Evolutionary conservation across 2,888 invertebrate genomes (phyloP).

Genomic region (Vanessa cardui): DNA sequence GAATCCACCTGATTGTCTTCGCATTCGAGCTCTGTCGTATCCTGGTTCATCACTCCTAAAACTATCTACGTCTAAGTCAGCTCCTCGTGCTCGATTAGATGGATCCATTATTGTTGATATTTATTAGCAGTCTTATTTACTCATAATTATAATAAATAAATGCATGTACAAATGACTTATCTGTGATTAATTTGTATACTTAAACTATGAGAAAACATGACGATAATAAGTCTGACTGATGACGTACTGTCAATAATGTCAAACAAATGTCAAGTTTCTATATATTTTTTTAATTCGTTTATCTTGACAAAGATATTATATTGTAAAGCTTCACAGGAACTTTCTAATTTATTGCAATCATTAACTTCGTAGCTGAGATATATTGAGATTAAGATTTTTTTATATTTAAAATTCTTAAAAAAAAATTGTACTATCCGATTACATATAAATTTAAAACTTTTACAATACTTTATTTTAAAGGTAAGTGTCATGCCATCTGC

Average conservation of each 20-base stretch:
- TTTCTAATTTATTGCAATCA: too few species aligned
- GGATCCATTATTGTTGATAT: constrained; percentile 62
- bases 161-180: not conserved
- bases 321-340: too few species aligned
- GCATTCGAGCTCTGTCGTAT: constrained; percentile 78
- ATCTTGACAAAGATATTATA: too few species aligned
- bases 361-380: too few species aligned
- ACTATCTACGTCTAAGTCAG: constrained; percentile 71
- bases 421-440: too few species aligned
- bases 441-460: too few species aligned
- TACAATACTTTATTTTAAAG: too few species aligned
- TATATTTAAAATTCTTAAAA: too few species aligned
- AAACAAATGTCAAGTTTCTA: not conserved
- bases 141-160: constrained; percentile 36
- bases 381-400: too few species aligned
- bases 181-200: not conserved
- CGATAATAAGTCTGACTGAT: not conserved
- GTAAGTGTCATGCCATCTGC: too few species aligned
- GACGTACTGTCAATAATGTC: constrained; percentile 2
- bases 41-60: constrained; percentile 73
- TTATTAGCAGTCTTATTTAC: constrained; percentile 22
- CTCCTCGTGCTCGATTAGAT: constrained; percentile 62
- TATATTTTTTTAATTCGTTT: not conserved
- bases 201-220: constrained; percentile 13
- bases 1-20: constrained; percentile 88